Percentiles rank a stretch among this genome's conserved stretches.
Evolutionary conservation across 2,113 vertebrate species (phyloP).

Genomic region (Amphiprion percula): DNA sequence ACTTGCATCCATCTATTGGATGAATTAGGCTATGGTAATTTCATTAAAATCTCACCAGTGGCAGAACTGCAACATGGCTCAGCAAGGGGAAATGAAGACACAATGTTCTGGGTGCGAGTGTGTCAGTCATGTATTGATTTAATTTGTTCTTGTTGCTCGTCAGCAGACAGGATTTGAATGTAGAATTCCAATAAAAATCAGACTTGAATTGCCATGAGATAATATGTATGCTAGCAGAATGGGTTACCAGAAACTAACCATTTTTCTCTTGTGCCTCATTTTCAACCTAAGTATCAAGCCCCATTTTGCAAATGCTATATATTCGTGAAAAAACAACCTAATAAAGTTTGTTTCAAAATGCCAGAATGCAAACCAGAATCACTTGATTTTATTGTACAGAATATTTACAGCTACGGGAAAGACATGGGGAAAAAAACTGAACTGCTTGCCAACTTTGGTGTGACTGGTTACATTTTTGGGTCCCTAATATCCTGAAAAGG

Average conservation of each 20-base stretch:
- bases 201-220: not conserved
- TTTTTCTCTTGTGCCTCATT: not conserved
- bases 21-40: constrained; percentile 75
- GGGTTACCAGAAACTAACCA: not conserved
- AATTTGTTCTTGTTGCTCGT: not conserved
- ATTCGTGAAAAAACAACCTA: too few species aligned
- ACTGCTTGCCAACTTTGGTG: too few species aligned
- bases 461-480: too few species aligned
- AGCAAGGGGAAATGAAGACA: constrained; percentile 15
- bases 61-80: constrained; percentile 8
- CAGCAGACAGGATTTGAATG: not conserved
- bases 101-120: not conserved
- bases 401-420: too few species aligned
- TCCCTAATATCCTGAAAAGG: too few species aligned
- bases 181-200: not conserved
- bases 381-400: too few species aligned
- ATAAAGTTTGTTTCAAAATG: too few species aligned
- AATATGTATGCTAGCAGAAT: not conserved
- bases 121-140: not conserved
- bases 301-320: too few species aligned
- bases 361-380: too few species aligned
- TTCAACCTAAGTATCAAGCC: not conserved
- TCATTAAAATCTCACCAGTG: constrained; percentile 55
- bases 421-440: too few species aligned
- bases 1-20: constrained; percentile 67